Evolutionary conservation across 2,888 invertebrate genomes (phyloP).

Genomic region (Synergus itoensis): DNA sequence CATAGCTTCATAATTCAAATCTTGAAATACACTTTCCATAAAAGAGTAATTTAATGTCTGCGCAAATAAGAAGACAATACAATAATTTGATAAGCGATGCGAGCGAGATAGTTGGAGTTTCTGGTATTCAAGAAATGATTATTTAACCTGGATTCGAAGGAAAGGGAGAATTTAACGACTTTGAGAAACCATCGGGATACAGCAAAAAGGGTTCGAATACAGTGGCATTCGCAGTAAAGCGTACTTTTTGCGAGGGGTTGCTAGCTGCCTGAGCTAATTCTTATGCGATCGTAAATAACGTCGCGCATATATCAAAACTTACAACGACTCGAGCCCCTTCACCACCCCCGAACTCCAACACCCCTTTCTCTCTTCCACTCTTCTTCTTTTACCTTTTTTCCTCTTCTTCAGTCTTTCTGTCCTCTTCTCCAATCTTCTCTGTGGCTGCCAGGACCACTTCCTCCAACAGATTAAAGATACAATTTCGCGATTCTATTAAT

Average conservation of each 20-base stretch:
- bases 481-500: slow-evolving; percentile 71
- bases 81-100: slow-evolving; percentile 3
- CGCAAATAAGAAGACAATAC: slow-evolving; percentile 6
- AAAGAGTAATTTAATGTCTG: slow-evolving; percentile 15
- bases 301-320: slow-evolving; percentile 75
- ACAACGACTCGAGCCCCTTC: slow-evolving; percentile 63
- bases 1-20: slow-evolving; percentile 13
- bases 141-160: slow-evolving; percentile 60
- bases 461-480: slow-evolving; percentile 69
- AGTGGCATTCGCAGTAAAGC: slow-evolving; percentile 52
- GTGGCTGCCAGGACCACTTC: slow-evolving; percentile 59
- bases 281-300: slow-evolving; percentile 76
- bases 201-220: slow-evolving; percentile 53
- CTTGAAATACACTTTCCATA: slow-evolving; percentile 23
- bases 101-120: not conserved
- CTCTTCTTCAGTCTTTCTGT: slow-evolving; percentile 42
- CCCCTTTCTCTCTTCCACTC: slow-evolving; percentile 1
- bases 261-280: slow-evolving; percentile 70
- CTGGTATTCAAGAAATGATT: slow-evolving; percentile 50
- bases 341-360: slow-evolving; percentile 53
- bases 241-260: slow-evolving; percentile 60
- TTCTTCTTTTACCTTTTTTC: slow-evolving; percentile 46
- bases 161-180: slow-evolving; percentile 64
- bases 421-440: slow-evolving; percentile 31
- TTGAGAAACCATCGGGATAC: slow-evolving; percentile 59